Base-by-base conservation (phyloP, 53 echinoderm and acorn worm genomes). In the Zoroaster sp. region DNA sequence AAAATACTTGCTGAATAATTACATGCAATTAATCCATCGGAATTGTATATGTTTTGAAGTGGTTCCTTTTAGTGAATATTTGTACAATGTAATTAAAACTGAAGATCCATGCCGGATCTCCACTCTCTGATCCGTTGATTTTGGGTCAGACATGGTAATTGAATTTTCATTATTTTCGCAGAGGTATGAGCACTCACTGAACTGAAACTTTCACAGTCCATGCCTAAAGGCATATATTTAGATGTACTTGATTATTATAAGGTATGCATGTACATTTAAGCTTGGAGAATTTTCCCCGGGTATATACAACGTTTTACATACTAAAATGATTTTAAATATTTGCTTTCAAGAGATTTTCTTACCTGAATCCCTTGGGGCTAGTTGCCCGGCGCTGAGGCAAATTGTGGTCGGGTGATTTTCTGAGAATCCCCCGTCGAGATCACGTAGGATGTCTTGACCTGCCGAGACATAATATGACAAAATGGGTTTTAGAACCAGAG, bases 341-440 rank as follows among this genome's bases (percentile, higher is more conserved):
- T 5, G 54, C 55, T 78, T 78, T 35, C 59, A 34, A 55, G 39
- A 78, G 41, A 71, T 85, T 70, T 71, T 23, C 85, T 71, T 71
- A 85, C 85, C 85, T 17, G 47, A 4, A 20, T 85, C 85, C 71
- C 85, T 49, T 51, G 49, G 47, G 85, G 85, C 85, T n/a, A 5
- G 32, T 31, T 5, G n/a, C 28, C 85, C 14, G 82, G 69, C 85
- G 71, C 85, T 49, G 49, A 69, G 85, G 44, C 85, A 32, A 49
- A 52, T 69, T 82, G 68, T 67, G 67, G 85, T 35, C 39, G 17
- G 51, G 31, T 46, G 23, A 35, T 18, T 71, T 85, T 71, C 85
- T 20, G n/a, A 9, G 85, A 85, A 85, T 85, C 52, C 18, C 85
- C 85, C 85, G 85, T 69, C 49, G 85, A 44, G 32, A 0, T 45